Base-by-base conservation (phyloP, 37 sponge, comb jelly and placozoan species). In the Halichondria panicea region DNA sequence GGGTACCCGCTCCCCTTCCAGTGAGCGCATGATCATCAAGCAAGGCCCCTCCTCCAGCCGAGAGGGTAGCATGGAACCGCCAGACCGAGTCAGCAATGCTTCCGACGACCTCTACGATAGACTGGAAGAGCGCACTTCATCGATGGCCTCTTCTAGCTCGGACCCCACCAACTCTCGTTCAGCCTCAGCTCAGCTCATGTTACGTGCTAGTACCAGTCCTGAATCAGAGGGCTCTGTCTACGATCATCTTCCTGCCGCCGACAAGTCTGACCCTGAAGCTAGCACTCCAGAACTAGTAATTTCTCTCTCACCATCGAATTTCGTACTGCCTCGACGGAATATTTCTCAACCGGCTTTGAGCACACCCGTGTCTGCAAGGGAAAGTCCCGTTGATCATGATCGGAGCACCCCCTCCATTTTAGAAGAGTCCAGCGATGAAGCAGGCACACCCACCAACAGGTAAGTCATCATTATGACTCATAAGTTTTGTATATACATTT, bases 321-420 rank as follows among this genome's bases (percentile, higher is more conserved):
- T 21, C 1, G 30, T 0, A 0, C 18, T 42, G 11, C 22, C 33
- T 0, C 13, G 80, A 63, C 24, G 63, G 52, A 71, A 48, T 53
- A 54, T 50, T 32, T 81, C 82, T 36, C 82, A 81, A 55, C 82
- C 82, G 1, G 73, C 57, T 36, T 64, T 81, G 38, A 81, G 73
- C 63, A 63, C 74, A 6, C 52, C 66, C 8, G 43, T 37, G 24
- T 72, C 73, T n/a, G 74, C 73, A 40, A 46, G 74, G 40, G 74
- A 81, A 66, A 63, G 74, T 19, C 81, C 64, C 4, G 48, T 25
- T 31, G 82, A 72, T 18, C 36, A 12, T 3, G 19, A 22, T 28
- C 53, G 60, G 5, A 11, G 25, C 15, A 9, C 34, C 0, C 56
- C 7, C 30, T 9, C 31, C 27, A 66, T 65, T 5, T 0, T 36